Evolutionary conservation across 92 coral and sea anemone genomes (phyloP).

Genomic region (Plumapathes pennacea): DNA sequence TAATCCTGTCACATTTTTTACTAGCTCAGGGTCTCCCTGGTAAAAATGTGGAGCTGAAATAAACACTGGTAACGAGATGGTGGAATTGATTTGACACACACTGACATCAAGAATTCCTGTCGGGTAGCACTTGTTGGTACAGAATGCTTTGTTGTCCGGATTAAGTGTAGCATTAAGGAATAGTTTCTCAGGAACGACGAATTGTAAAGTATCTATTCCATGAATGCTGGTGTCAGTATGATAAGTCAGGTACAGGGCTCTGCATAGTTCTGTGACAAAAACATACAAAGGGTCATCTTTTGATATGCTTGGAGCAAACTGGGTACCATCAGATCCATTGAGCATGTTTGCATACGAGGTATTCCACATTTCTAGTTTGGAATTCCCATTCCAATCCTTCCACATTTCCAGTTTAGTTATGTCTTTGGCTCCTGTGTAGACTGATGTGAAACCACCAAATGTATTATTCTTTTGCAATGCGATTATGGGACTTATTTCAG

Average conservation of each 20-base stretch:
- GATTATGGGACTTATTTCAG: slow-evolving; percentile 54
- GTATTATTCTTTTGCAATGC: slow-evolving; percentile 82
- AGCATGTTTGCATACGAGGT: slow-evolving; percentile 77
- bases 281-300: slow-evolving; percentile 66
- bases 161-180: slow-evolving; percentile 64
- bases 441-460: slow-evolving; percentile 60
- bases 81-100: slow-evolving; percentile 74
- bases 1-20: slow-evolving; percentile 63
- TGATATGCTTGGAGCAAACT: slow-evolving; percentile 69
- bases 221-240: slow-evolving; percentile 12
- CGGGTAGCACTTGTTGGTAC: slow-evolving; percentile 72
- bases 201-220: slow-evolving; percentile 65
- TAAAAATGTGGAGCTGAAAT: slow-evolving; percentile 93
- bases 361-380: slow-evolving; percentile 64
- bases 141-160: slow-evolving; percentile 78
- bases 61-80: slow-evolving; percentile 71
- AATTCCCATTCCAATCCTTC: slow-evolving; percentile 68
- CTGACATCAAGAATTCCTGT: slow-evolving; percentile 81
- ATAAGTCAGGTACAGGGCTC: slow-evolving; percentile 71
- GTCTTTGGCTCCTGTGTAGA: slow-evolving; percentile 67
- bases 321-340: slow-evolving; percentile 95
- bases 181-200: slow-evolving; percentile 56
- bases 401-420: slow-evolving; percentile 51
- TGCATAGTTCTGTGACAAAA: slow-evolving; percentile 81
- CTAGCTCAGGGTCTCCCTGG: slow-evolving; percentile 62